Conservation (phyloP, 2,888 invertebrate species). For the Ethmia dodecea region DNA sequence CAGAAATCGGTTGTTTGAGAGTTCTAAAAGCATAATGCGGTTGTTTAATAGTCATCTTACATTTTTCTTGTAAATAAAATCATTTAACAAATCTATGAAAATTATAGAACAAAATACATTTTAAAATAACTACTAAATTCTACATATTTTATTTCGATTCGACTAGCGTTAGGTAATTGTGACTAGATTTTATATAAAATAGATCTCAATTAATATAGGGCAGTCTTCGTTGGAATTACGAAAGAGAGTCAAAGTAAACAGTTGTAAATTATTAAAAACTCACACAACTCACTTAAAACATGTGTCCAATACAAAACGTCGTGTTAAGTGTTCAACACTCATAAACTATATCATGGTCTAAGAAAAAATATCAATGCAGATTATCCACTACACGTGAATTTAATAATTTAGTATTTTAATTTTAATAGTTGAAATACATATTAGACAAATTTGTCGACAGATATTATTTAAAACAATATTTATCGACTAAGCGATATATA, state of each 20-base stretch:
- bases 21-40: too few species aligned
- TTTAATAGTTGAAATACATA: too few species aligned
- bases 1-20: too few species aligned
- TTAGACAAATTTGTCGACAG: too few species aligned
- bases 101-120: neutral
- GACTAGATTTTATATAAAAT: slow-evolving; percentile 73
- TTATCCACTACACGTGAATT: too few species aligned
- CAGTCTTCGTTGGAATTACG: slow-evolving; percentile 76
- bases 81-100: neutral
- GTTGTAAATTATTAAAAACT: slow-evolving; percentile 56
- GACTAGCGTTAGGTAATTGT: slow-evolving; percentile 67
- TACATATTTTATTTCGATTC: slow-evolving; percentile 47
- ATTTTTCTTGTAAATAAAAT: too few species aligned
- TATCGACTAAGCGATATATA: too few species aligned
- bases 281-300: slow-evolving; percentile 51
- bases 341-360: slow-evolving; percentile 43
- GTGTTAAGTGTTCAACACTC: slow-evolving; percentile 48
- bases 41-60: too few species aligned
- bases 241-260: slow-evolving; percentile 64
- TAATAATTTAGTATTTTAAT: too few species aligned
- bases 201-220: slow-evolving; percentile 75
- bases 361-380: too few species aligned
- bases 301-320: slow-evolving; percentile 46
- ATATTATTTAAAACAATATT: too few species aligned
- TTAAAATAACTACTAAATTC: slow-evolving; percentile 39